Evolutionary conservation across 35 echinoderm and acorn worm genomes (phyloP), one percentile per base, ranked within the genome.

Genomic region (Diadema setosum): DNA sequence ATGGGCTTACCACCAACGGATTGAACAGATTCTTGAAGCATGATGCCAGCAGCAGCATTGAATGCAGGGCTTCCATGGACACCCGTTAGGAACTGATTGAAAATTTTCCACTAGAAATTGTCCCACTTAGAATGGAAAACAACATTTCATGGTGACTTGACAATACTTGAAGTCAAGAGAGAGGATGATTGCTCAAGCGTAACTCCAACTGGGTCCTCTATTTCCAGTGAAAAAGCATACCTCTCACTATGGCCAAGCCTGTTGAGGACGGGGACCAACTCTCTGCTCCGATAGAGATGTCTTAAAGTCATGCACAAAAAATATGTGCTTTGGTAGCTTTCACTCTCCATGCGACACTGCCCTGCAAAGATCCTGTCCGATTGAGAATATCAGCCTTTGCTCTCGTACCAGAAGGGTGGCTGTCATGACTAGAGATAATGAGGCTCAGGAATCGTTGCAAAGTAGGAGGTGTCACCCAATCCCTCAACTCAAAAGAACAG

Each of bases 291-390:
- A 45, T 82, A 88, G 3, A 96, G 31, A 81, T 92, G 94, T 29
- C 89, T 48, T 16, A 88, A 9, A 24, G 85, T 91, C 5, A 58
- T 81, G 20, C 89, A 88, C 3, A 96, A 60, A 12, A 96, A 78
- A 9, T n/a, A 96, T 92, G 85, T 95, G 94, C 42, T 95, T 95
- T 48, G 88, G 89, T n/a, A 95, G 82, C 41, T 95, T 95, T 88
- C 93, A 95, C 70, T 91, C 33, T 32, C 60, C 83, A 16, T 87
- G 67, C 20, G 88, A 87, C 29, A 83, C 70, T 70, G 89, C 88
- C 20, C 89, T 32, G 74, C 93, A 95, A 26, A 95, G 32, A 67
- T 95, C 89, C 41, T 95, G 84, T 25, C 84, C 59, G 31, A 86
- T 45, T 20, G 59, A 86, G 6, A 27, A 65, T 27, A 65, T 27